Conservation (phyloP, 2,797 vertebrate genomes). For the Pyrocephalus nanus region DNA sequence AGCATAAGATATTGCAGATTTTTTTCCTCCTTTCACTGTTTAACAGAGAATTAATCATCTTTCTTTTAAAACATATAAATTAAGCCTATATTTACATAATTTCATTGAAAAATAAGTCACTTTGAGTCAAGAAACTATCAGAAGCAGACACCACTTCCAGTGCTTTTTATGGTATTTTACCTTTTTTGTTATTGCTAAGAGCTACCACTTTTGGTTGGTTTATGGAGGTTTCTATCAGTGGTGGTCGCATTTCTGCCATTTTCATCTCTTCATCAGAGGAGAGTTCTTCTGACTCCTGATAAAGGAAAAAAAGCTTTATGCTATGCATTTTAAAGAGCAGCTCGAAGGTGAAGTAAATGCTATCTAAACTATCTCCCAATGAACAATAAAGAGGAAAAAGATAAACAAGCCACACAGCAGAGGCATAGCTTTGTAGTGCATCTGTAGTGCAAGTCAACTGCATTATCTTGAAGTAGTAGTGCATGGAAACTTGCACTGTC, state of each 20-base stretch:
- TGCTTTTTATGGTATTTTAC: constrained; percentile 70
- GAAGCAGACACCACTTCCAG: not conserved
- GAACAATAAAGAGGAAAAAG: not conserved
- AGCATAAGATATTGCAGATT: not conserved
- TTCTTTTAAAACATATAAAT: not conserved
- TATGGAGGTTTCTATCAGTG: constrained; percentile 94
- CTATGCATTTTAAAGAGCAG: not conserved
- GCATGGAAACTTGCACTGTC: not conserved
- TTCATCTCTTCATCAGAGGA: constrained; percentile 98
- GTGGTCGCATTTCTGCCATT: constrained; percentile 95
- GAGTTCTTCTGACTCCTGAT: constrained; percentile 94
- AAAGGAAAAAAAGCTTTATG: constrained; percentile 19
- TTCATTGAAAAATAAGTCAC: not conserved
- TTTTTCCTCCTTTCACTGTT: not conserved
- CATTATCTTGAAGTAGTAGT: not conserved
- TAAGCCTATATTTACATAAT: not conserved
- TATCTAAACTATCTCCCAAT: not conserved
- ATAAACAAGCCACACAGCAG: not conserved
- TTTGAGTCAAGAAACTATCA: not conserved
- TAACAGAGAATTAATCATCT: not conserved
- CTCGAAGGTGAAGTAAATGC: not conserved
- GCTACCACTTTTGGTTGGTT: constrained; percentile 98
- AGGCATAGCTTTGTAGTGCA: not conserved
- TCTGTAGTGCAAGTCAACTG: not conserved
- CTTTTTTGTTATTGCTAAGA: constrained; percentile 94